Conservation (phyloP, 2,113 vertebrate species). For the Pycnonotus jocosus region DNA sequence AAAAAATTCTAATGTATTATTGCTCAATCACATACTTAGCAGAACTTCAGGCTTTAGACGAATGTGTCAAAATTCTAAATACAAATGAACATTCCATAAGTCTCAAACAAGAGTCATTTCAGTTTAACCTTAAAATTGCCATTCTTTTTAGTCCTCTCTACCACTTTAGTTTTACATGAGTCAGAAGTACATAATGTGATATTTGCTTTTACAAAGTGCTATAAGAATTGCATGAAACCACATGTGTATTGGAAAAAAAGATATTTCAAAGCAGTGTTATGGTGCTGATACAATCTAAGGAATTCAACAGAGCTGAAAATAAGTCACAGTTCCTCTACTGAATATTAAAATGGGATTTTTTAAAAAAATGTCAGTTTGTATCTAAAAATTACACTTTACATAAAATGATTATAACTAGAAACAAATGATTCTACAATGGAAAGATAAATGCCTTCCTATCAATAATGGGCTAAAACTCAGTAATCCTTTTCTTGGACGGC, state of each 20-base stretch:
- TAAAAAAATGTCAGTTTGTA: rapidly evolving
- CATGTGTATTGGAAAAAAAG: background rate
- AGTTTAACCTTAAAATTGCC: background rate
- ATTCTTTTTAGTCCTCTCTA: background rate
- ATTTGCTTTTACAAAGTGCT: background rate
- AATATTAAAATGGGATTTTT: background rate
- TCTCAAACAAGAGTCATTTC: background rate
- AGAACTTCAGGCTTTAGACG: background rate
- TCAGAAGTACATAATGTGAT: background rate
- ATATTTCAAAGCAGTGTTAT: background rate
- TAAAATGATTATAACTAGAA: background rate
- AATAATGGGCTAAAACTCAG: background rate
- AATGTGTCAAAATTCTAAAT: background rate
- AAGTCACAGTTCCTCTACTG: background rate
- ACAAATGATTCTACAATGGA: background rate
- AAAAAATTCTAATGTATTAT: background rate
- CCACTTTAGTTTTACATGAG: background rate
- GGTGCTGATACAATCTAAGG: background rate
- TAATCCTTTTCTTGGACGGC: background rate
- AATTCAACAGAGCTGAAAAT: background rate
- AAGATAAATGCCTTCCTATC: background rate
- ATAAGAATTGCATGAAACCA: background rate
- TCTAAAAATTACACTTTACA: background rate
- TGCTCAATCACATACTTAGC: background rate
- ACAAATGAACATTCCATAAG: background rate